phyloP scores from a whole-genome alignment of 2,888 invertebrate species.

The Drosophila silvestris region DNA sequence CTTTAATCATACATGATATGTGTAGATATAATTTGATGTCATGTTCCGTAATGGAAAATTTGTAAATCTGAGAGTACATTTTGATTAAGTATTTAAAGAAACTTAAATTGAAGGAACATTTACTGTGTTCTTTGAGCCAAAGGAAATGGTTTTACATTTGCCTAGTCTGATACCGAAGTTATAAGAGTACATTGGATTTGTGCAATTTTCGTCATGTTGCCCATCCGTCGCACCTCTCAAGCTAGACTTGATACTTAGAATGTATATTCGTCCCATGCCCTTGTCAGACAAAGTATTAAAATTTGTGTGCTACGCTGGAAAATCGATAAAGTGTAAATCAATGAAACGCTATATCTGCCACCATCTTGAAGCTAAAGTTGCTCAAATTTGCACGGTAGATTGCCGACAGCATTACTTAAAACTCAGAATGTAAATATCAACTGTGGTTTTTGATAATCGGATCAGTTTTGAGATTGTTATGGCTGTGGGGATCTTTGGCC shows the following conservation, averaged over 20 bases:
- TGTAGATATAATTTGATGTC: neutral
- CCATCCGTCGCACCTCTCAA: neutral
- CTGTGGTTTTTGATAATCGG: neutral
- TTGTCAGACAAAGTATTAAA: neutral
- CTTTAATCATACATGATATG: conserved; percentile 1
- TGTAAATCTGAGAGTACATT: neutral
- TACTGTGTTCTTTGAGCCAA: neutral
- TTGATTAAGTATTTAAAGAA: neutral
- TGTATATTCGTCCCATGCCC: neutral
- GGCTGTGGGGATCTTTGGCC: neutral
- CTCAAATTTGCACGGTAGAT: no score
- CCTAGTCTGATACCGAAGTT: neutral
- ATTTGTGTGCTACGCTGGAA: no score
- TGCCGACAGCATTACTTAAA: no score
- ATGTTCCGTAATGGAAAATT: neutral
- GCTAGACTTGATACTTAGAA: neutral
- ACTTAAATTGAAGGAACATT: neutral
- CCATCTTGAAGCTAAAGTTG: no score
- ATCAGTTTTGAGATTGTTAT: neutral
- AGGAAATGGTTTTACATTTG: neutral
- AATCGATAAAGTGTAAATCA: no score
- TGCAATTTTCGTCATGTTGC: no score
- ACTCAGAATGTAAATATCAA: no score
- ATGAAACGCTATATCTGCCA: no score
- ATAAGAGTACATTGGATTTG: neutral